These are phyloP conservation scores for Ceramica pisi DNA, from an alignment of 2,888 invertebrate species.

Conservation along the genomic window DNA sequence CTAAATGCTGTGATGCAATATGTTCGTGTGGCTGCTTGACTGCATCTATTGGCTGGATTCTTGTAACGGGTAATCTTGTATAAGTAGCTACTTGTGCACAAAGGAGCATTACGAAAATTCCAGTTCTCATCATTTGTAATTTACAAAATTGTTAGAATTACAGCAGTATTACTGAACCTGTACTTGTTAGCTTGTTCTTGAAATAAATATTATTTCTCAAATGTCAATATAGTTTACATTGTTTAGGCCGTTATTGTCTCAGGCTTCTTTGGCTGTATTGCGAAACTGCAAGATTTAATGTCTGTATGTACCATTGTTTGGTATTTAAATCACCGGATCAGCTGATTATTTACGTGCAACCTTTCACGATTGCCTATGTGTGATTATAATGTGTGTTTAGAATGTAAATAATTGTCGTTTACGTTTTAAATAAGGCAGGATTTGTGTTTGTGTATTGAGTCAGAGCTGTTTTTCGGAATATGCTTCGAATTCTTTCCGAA, in stretches of 20 bases:
- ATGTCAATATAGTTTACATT: slow-evolving; percentile 82
- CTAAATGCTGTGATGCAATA: slow-evolving; percentile 42
- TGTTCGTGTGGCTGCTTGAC: slow-evolving; percentile 23
- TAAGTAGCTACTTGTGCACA: slow-evolving; percentile 52
- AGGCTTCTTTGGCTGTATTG: slow-evolving; percentile 54
- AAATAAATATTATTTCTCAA: slow-evolving; percentile 71
- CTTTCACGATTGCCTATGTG: slow-evolving; percentile 86
- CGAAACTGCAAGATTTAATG: slow-evolving; percentile 73
- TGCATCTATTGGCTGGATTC: slow-evolving; percentile 40
- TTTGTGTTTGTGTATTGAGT: slow-evolving; percentile 26
- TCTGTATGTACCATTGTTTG: slow-evolving; percentile 80
- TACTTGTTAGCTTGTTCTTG: slow-evolving; percentile 51
- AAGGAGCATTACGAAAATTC: slow-evolving; percentile 65
- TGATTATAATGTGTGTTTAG: slow-evolving; percentile 62
- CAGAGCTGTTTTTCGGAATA: slow-evolving; percentile 6
- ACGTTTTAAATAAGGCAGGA: slow-evolving; percentile 29
- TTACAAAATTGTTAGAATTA: slow-evolving; percentile 68
- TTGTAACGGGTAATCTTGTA: slow-evolving; percentile 42
- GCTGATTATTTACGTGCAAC: slow-evolving; percentile 86
- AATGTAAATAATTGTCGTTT: slow-evolving; percentile 57
- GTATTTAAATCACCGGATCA: slow-evolving; percentile 88
- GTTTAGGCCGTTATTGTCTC: slow-evolving; percentile 64
- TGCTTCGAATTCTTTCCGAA: background rate
- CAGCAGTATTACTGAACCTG: slow-evolving; percentile 37
- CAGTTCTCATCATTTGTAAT: slow-evolving; percentile 70